Conservation (phyloP, 2,797 vertebrate genomes). For the Acanthurus lineatus region DNA sequence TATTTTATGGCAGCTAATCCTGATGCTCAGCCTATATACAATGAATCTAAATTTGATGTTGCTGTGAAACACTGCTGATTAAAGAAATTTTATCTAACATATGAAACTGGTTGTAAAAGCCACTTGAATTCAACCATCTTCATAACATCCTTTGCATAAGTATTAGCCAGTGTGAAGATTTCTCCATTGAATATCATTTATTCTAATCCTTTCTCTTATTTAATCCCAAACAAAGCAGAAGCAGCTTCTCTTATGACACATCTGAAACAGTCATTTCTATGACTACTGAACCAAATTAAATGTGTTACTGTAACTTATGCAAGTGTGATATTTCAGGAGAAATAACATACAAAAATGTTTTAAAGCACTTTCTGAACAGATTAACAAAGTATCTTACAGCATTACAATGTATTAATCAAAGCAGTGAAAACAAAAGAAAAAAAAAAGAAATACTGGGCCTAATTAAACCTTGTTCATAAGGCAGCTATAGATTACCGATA, state of each 20-base stretch:
- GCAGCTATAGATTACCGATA: not conserved
- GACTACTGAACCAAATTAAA: slow-evolving; percentile 1
- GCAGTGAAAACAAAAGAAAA: not conserved
- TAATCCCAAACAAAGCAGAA: slow-evolving; percentile 9
- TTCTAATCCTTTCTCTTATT: not conserved
- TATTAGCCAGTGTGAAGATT: slow-evolving; percentile 1
- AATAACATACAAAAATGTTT: not conserved
- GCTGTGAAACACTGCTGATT: slow-evolving; percentile 8
- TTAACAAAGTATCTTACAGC: slow-evolving; percentile 4
- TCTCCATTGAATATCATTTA: not conserved
- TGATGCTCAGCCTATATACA: not conserved
- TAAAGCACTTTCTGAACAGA: not conserved
- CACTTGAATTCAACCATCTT: not conserved
- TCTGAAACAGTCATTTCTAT: slow-evolving; percentile 1
- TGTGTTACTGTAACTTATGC: slow-evolving; percentile 23
- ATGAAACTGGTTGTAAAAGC: slow-evolving; percentile 9
- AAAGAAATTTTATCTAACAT: not conserved
- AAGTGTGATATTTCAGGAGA: not conserved
- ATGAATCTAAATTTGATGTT: not conserved
- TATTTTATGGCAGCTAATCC: slow-evolving; percentile 8
- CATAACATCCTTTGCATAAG: not conserved
- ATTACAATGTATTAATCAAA: slow-evolving; percentile 1
- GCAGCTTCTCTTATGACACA: not conserved
- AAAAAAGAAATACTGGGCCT: not conserved
- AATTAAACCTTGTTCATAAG: not conserved